phyloP scores from a whole-genome alignment of 2,797 vertebrate genomes.

The Coregonus ussuriensis region DNA sequence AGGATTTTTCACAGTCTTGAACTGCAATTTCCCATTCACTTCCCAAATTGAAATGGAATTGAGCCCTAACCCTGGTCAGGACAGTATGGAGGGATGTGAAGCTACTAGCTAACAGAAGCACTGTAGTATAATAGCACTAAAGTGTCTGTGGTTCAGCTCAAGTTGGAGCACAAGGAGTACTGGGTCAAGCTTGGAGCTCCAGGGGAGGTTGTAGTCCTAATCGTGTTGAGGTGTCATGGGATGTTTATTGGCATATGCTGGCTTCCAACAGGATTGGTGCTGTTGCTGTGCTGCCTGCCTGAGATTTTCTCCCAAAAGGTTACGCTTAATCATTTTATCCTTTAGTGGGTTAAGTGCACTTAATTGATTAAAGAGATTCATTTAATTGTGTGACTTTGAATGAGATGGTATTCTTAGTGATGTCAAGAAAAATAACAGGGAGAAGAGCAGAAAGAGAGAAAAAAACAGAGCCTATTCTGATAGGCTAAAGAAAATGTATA shows the following conservation, averaged over 20 bases:
- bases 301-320: slow-evolving; percentile 33
- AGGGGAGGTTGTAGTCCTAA: slow-evolving; percentile 52
- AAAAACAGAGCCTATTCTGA: slow-evolving; percentile 26
- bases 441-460: background rate
- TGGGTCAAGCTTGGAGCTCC: background rate
- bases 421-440: background rate
- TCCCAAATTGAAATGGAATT: no score
- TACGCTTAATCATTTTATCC: slow-evolving; percentile 57
- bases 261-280: slow-evolving; percentile 58
- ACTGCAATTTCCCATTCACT: no score
- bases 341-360: slow-evolving; percentile 66
- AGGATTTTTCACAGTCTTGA: no score
- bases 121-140: background rate
- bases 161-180: background rate
- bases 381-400: slow-evolving; percentile 50
- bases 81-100: no score
- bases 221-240: slow-evolving; percentile 49
- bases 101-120: background rate
- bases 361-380: slow-evolving; percentile 57
- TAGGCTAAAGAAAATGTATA: background rate
- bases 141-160: background rate
- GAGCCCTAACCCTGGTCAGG: no score
- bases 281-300: slow-evolving; percentile 10
- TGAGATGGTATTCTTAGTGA: slow-evolving; percentile 16
- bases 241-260: slow-evolving; percentile 59